Conservation (phyloP, 2,888 invertebrate genomes). For the Prosopocoilus inquinatus region DNA sequence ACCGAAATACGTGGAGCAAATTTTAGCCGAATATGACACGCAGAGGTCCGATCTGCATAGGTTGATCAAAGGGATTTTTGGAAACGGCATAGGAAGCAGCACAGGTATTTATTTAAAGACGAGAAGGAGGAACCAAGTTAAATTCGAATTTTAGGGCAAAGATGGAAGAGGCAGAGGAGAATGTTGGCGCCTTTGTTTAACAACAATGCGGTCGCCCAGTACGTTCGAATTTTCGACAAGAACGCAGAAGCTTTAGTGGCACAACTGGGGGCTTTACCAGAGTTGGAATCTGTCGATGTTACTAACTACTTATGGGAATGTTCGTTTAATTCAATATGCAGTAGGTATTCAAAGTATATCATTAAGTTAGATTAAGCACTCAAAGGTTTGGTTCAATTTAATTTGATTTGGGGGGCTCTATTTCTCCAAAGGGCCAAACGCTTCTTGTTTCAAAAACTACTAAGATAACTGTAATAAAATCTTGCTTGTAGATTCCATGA, state of each 20-base stretch:
- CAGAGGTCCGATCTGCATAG: conserved; percentile 24
- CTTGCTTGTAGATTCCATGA: too few species aligned
- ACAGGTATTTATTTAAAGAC: conserved; percentile 27
- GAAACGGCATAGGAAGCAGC: conserved; percentile 23
- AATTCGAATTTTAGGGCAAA: too few species aligned
- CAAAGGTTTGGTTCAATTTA: too few species aligned
- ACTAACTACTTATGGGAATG: conserved; percentile 5
- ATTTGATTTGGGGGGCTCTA: too few species aligned
- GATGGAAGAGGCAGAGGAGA: conserved; percentile 49
- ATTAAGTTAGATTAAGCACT: too few species aligned
- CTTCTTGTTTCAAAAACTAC: too few species aligned
- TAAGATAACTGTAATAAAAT: too few species aligned
- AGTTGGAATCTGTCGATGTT: conserved; percentile 42
- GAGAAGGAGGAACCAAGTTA: too few species aligned
- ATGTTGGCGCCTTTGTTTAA: conserved; percentile 52
- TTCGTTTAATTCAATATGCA: too few species aligned
- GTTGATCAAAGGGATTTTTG: conserved; percentile 22
- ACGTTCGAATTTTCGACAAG: conserved; percentile 43
- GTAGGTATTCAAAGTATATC: too few species aligned
- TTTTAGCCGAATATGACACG: conserved; percentile 24
- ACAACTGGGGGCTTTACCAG: conserved; percentile 14
- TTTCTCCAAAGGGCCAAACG: too few species aligned
- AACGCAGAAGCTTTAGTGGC: conserved; percentile 51
- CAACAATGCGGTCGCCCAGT: conserved; percentile 48
- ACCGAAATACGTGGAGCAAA: conserved; percentile 20